Base-by-base conservation (phyloP, 2,888 invertebrate species). In the Schrankia costaestrigalis region DNA sequence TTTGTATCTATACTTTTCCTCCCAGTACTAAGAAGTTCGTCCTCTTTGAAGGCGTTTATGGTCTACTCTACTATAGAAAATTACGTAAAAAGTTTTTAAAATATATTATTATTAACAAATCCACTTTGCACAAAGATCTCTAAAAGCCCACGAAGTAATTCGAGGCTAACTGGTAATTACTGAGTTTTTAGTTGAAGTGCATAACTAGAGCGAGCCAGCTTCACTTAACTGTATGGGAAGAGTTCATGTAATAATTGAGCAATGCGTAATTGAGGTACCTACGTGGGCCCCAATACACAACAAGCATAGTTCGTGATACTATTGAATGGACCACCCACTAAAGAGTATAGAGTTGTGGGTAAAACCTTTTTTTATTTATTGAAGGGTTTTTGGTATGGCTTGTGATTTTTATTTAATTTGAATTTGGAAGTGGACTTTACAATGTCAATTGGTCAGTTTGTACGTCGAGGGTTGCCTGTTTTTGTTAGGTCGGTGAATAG, bases 231-330 rank as follows among this genome's bases (percentile, higher is more conserved):
- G 58, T 64, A 71, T 71, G 68, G 70, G 71, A 78, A 73, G 65
- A 63, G 63, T 70, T 75, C 59, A 59, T 64, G 50, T 69, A 71
- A 72, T 78, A 74, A 78, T 77, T 71, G 76, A 68, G 56, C 57
- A 63, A 59, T 56, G 49, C 57, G 68, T 78, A 74, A 78, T 76
- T 69, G 72, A 76, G 67, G 64, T 71, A n/a, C n/a, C n/a, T n/a
- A 68, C 70, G 66, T 63, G 51, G 62, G 63, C 66, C 55, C 63
- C 56, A 62, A 64, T 62, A 63, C 61, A 62, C 63, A 70, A 71
- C 64, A 61, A 68, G 66, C 53, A 62, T 72, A 59, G 63, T 57
- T 61, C 60, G 58, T 64, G 65, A 70, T 68, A 63, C 46, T 35
- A 47, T 33, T 52, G 52, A 59, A 42, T 48, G 50, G 76, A 78